These are phyloP conservation scores for Cosmopolites sordidus DNA, from an alignment of 2,888 invertebrate species.

Conservation along the genomic window DNA sequence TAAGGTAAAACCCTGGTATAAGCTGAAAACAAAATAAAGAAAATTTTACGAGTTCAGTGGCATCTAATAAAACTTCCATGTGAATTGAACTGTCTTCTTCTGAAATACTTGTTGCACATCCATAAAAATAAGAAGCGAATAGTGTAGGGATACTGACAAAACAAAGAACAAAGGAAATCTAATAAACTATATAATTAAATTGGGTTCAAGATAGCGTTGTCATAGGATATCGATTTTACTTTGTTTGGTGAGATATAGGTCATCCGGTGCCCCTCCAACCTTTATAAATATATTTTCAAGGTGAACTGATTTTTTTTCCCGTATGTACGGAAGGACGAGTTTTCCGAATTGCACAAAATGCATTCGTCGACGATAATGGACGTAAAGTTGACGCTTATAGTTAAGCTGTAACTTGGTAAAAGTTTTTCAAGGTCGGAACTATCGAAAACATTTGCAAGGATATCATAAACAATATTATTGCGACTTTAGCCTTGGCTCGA, in stretches of 20 bases:
- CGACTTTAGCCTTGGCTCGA: conserved; percentile 16
- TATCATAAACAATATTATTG: conserved; percentile 25
- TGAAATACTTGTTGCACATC: conserved; percentile 19
- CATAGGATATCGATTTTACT: conserved; percentile 24
- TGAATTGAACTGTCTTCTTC: conserved; percentile 19
- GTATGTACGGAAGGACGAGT: conserved; percentile 17
- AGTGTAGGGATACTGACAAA: conserved; percentile 13
- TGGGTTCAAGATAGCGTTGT: conserved; percentile 15
- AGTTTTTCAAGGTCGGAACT: conserved; percentile 25
- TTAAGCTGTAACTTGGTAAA: conserved; percentile 17
- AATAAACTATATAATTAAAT: conserved; percentile 17
- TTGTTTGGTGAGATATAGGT: conserved; percentile 27
- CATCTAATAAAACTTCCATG: conserved; percentile 25
- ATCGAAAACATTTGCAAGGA: conserved; percentile 23
- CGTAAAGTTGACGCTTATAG: conserved; percentile 15
- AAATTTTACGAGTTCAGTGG: conserved; percentile 21
- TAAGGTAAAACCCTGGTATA: background rate
- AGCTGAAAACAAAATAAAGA: conserved; percentile 8
- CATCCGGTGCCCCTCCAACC: conserved; percentile 22
- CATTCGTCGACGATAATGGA: conserved; percentile 25
- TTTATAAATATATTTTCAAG: conserved; percentile 22
- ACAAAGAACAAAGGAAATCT: conserved; percentile 15
- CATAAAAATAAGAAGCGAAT: conserved; percentile 10
- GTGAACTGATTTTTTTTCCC: conserved; percentile 9
- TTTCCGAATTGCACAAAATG: conserved; percentile 26